A percentile compares a stretch with the other conserved stretches of the same genome.
These are phyloP conservation scores for Hephaestus fuliginosus DNA, from an alignment of 2,797 vertebrate genomes.

Conservation along the genomic window DNA sequence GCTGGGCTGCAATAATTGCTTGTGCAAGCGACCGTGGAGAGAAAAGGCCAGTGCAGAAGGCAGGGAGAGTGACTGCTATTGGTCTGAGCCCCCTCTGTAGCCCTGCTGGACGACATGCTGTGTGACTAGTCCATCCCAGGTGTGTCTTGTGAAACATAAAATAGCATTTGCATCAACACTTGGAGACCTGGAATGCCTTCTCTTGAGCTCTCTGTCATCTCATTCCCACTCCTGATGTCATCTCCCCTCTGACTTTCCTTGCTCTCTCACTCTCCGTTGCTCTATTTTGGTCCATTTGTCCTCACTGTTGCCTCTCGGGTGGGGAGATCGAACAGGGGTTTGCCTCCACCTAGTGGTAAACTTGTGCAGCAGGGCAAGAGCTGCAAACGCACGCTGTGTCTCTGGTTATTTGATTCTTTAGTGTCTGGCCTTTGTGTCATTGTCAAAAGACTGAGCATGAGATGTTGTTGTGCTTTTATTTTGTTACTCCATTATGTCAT, in stretches of 20 bases:
- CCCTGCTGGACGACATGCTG: constrained; percentile 66
- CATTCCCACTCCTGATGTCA: constrained; percentile 56
- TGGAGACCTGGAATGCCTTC: constrained; percentile 55
- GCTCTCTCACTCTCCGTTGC: neutral
- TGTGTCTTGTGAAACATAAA: constrained; percentile 78
- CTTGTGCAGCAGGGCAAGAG: neutral
- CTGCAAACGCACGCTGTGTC: too few relatives aligned
- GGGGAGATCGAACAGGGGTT: constrained; percentile 36
- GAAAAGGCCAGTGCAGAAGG: constrained; percentile 39
- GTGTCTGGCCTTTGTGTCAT: neutral
- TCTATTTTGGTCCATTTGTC: constrained; percentile 26
- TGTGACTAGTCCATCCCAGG: constrained; percentile 67
- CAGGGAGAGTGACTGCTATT: constrained; percentile 36
- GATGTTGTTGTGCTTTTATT: neutral
- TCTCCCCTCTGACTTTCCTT: constrained; percentile 16
- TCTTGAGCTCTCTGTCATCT: constrained; percentile 42
- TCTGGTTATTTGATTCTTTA: neutral
- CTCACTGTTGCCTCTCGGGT: neutral
- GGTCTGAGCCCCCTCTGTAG: constrained; percentile 65
- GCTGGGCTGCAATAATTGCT: constrained; percentile 82
- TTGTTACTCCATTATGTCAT: neutral
- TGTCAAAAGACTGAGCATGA: neutral
- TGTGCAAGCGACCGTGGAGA: constrained; percentile 69
- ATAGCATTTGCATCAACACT: constrained; percentile 76
- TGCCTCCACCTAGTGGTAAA: constrained; percentile 82